These are phyloP conservation scores for Syngnathus floridae DNA, from an alignment of 2,113 vertebrate genomes.

Conservation along the genomic window DNA sequence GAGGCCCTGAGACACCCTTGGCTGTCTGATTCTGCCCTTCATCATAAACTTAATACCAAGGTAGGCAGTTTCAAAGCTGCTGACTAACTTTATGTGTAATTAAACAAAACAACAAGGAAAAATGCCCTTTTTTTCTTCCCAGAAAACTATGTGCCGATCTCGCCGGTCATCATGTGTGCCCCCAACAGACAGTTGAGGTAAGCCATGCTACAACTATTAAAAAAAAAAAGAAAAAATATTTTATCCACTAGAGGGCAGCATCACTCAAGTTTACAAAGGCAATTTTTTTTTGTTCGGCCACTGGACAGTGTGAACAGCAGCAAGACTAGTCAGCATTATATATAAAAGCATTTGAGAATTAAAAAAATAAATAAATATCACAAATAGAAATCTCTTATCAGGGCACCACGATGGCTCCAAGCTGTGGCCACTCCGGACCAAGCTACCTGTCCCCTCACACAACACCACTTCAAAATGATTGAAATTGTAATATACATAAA, in stretches of 20 bases:
- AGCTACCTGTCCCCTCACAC: slow-evolving; percentile 60
- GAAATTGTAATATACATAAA: neutral
- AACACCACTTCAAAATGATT: neutral
- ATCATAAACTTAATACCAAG: slow-evolving; percentile 75
- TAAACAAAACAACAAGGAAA: neutral
- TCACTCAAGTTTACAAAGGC: slow-evolving; percentile 22
- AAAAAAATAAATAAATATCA: too few relatives aligned
- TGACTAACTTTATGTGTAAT: neutral
- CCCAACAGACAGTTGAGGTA: slow-evolving; percentile 59
- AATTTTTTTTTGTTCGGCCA: too few relatives aligned
- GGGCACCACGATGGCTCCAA: slow-evolving; percentile 42
- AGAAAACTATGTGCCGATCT: slow-evolving; percentile 75
- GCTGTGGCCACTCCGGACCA: slow-evolving; percentile 69
- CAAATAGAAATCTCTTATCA: slow-evolving; percentile 14
- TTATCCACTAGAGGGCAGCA: slow-evolving; percentile 60
- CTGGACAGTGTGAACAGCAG: neutral
- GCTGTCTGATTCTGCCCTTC: slow-evolving; percentile 82
- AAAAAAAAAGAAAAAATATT: neutral
- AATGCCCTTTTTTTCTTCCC: neutral
- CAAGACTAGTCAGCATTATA: neutral
- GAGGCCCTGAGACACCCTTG: slow-evolving; percentile 92
- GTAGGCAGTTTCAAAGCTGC: slow-evolving; percentile 52
- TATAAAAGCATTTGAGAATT: too few relatives aligned
- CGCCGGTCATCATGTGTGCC: slow-evolving; percentile 68
- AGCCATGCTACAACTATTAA: too few relatives aligned